phyloP scores from a whole-genome alignment of 2,113 vertebrate species.

The Pogona vitticeps region DNA sequence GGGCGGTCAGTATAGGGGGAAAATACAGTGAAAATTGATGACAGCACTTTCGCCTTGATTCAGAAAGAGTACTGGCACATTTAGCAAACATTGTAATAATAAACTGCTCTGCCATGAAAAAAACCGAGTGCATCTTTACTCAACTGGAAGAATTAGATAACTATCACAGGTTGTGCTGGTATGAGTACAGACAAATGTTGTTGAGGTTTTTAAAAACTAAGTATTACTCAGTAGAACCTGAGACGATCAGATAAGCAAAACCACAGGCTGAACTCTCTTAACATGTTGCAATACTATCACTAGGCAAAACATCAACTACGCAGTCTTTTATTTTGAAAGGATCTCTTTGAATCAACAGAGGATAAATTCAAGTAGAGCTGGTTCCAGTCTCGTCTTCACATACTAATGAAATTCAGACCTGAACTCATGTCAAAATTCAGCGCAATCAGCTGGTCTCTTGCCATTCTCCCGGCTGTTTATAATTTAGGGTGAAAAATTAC shows the following conservation, averaged over 20 bases:
- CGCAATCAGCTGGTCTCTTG: slow-evolving; percentile 22
- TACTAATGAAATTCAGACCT: slow-evolving; percentile 1
- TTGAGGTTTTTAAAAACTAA: not conserved
- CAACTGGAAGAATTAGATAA: slow-evolving; percentile 30
- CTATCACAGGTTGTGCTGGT: not conserved
- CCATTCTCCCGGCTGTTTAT: slow-evolving; percentile 23
- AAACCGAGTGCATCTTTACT: slow-evolving; percentile 29
- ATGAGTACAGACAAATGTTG: not conserved
- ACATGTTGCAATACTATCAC: slow-evolving; percentile 3
- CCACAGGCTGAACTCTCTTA: slow-evolving; percentile 2
- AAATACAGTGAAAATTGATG: slow-evolving; percentile 47
- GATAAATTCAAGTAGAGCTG: slow-evolving; percentile 19
- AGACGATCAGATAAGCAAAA: slow-evolving; percentile 28
- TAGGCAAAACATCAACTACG: not conserved
- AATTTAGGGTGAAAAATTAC: not conserved
- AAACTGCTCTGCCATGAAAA: slow-evolving; percentile 28
- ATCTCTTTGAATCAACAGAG: slow-evolving; percentile 24
- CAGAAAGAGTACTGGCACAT: slow-evolving; percentile 24
- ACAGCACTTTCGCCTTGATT: slow-evolving; percentile 30
- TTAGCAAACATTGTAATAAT: slow-evolving; percentile 13
- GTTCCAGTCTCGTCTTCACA: slow-evolving; percentile 29
- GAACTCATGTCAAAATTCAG: slow-evolving; percentile 19
- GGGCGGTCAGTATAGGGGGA: not conserved
- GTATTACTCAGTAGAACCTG: not conserved
- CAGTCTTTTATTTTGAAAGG: slow-evolving; percentile 37